Evolutionary conservation across 2,113 vertebrate genomes (phyloP), one percentile per base, ranked within the genome.

Genomic region (Capreolus pygargus): DNA sequence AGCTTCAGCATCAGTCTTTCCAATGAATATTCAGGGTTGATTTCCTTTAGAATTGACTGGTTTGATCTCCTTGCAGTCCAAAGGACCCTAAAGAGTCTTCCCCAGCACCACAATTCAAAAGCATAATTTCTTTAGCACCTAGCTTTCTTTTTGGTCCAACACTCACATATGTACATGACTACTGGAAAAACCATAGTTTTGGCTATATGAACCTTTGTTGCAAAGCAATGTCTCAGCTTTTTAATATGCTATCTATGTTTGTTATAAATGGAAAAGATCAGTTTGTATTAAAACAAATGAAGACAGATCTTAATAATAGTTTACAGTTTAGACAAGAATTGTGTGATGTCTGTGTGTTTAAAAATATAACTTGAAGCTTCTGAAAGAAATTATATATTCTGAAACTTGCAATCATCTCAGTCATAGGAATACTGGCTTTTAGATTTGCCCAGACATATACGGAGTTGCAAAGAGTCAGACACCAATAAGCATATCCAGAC

Each of bases 401-500:
- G 76, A 97, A 96, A 96, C 82, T 96, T 96, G 30, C 94, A 97
- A 89, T 93, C 91, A 50, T 98, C 91, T 97, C 91, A 83, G 43
- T 97, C 89, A 76, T 86, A 89, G 57, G 91, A 95, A 93, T 81
- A 94, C 1, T 95, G 70, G 94, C 93, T 94, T 96, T 97, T 89
- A 94, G 33, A 89, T 95, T 86, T 94, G 23, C 89, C 70, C 55
- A 28, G 70, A 76, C 70, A 43, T 43, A 43, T 14, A 76, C 27
- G 70, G 23, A 6, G 23, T 39, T 76, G 39, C 70, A 76, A 70
- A 39, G 70, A 27, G 23, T 76, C 12, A 0, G 0, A 76, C 39
- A 76, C 23, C 14, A 27, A 39, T 76, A 23, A 76, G 70, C 70
- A 43, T 25, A 76, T 27, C 21, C 70, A 76, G 61, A 91, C 70